Evolutionary conservation across 2,888 invertebrate species (phyloP).

Genomic region (Drosophila longiperda): DNA sequence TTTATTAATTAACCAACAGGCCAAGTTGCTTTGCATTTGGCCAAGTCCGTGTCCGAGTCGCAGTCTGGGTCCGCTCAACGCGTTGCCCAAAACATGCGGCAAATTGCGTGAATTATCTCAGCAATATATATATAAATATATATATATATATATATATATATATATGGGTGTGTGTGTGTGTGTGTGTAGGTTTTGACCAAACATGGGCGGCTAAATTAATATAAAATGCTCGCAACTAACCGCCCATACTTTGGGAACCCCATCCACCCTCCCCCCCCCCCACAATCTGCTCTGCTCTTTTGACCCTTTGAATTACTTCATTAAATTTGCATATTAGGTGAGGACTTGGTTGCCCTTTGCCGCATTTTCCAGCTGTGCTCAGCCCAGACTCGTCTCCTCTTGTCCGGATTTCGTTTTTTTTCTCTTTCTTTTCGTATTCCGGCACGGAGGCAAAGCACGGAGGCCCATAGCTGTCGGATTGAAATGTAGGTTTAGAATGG

Average conservation of each 20-base stretch:
- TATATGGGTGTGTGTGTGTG: slow-evolving; percentile 3
- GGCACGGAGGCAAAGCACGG: not conserved
- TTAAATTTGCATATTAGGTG: slow-evolving; percentile 82
- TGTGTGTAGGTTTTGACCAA: slow-evolving; percentile 49
- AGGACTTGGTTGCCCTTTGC: slow-evolving; percentile 71
- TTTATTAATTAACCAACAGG: slow-evolving; percentile 82
- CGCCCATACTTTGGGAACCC: slow-evolving; percentile 13
- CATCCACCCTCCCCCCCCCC: not conserved
- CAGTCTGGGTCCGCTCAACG: slow-evolving; percentile 12
- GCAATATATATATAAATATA: slow-evolving; percentile 11
- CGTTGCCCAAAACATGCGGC: slow-evolving; percentile 66
- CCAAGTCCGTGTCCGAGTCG: slow-evolving; percentile 13
- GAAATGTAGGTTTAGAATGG: slow-evolving; percentile 31
- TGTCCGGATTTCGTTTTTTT: not conserved
- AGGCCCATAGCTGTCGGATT: slow-evolving; percentile 14
- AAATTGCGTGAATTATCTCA: slow-evolving; percentile 74
- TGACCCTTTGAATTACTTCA: slow-evolving; percentile 79
- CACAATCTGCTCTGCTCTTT: slow-evolving; percentile 9
- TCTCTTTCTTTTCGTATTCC: not conserved
- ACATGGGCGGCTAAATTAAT: slow-evolving; percentile 60
- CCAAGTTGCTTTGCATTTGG: slow-evolving; percentile 42
- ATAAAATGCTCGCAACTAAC: slow-evolving; percentile 54
- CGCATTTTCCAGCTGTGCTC: slow-evolving; percentile 53
- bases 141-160: no score
- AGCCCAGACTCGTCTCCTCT: not conserved